Percentiles rank a stretch among this genome's conserved stretches.
Conservation (phyloP, 2,888 invertebrate species). For the Xestia c-nigrum region DNA sequence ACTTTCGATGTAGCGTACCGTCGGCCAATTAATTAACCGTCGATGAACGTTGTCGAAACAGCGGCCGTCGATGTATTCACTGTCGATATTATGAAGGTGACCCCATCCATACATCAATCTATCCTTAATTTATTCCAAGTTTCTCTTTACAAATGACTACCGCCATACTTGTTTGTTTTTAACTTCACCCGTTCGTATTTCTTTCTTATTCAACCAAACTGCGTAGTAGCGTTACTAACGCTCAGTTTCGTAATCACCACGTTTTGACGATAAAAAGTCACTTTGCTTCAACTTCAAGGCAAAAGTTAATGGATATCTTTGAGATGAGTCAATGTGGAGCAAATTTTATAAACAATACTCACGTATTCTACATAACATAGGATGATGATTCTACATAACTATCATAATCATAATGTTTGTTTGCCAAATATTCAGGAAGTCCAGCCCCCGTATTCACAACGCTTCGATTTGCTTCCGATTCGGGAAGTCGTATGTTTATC, state of each 20-base stretch:
- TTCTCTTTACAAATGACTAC: background rate
- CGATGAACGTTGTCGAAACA: too few relatives aligned
- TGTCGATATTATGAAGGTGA: too few relatives aligned
- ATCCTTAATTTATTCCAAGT: background rate
- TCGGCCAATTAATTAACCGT: too few relatives aligned
- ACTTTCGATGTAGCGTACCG: too few relatives aligned
- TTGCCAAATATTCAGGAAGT: too few relatives aligned
- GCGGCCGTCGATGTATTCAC: too few relatives aligned
- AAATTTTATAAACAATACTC: background rate
- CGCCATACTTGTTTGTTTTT: background rate
- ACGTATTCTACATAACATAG: too few relatives aligned
- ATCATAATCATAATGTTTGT: background rate
- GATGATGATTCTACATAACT: background rate
- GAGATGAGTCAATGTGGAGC: constrained; percentile 6
- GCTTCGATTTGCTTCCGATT: too few relatives aligned
- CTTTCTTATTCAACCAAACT: constrained; percentile 13
- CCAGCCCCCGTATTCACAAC: too few relatives aligned
- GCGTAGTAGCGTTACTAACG: constrained; percentile 8
- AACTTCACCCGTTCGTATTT: background rate
- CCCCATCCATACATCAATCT: background rate
- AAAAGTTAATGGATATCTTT: constrained; percentile 9
- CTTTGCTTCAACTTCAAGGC: constrained; percentile 46
- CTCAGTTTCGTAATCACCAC: constrained; percentile 16
- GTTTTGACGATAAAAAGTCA: constrained; percentile 43
- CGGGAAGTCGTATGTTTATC: too few relatives aligned